Evolutionary conservation across 2,888 invertebrate species (phyloP).

Genomic region (Cryptus viduatorius): DNA sequence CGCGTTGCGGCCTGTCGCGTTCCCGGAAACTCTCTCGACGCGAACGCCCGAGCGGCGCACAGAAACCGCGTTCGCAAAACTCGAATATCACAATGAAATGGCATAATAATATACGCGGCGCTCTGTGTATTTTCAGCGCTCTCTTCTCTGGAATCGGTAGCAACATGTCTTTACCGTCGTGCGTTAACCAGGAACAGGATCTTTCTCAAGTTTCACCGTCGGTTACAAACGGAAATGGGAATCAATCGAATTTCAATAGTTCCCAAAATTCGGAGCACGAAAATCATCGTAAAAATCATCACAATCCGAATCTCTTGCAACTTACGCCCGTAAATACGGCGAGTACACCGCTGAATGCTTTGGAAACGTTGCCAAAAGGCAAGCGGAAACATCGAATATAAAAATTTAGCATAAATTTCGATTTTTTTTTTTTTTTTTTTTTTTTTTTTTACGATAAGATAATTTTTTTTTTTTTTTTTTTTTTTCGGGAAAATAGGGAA

Average conservation of each 20-base stretch:
- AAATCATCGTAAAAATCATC: constrained; percentile 58
- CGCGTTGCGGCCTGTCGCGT: constrained; percentile 21
- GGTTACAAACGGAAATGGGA: constrained; percentile 60
- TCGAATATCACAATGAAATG: too few species aligned
- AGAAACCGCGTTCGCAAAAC: neutral
- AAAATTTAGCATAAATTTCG: neutral
- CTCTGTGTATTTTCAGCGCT: constrained; percentile 71
- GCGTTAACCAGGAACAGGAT: constrained; percentile 79
- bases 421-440: neutral
- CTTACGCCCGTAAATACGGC: constrained; percentile 78
- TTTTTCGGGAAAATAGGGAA: constrained; percentile 30
- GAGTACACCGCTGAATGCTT: constrained; percentile 72
- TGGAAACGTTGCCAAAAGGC: constrained; percentile 74
- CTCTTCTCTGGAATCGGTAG: constrained; percentile 81
- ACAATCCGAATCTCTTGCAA: constrained; percentile 75
- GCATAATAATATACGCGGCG: neutral
- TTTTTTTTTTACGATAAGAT: too few species aligned
- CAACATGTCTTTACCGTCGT: constrained; percentile 81
- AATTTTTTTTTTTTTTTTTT: neutral
- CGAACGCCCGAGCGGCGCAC: neutral
- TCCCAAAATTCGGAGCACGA: constrained; percentile 60
- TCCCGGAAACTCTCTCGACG: constrained; percentile 32
- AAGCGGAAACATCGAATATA: constrained; percentile 1
- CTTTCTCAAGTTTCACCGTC: constrained; percentile 60
- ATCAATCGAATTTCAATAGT: constrained; percentile 54